Evolutionary conservation across 2,113 vertebrate genomes (phyloP).

Genomic region (Sinosuthora webbiana): DNA sequence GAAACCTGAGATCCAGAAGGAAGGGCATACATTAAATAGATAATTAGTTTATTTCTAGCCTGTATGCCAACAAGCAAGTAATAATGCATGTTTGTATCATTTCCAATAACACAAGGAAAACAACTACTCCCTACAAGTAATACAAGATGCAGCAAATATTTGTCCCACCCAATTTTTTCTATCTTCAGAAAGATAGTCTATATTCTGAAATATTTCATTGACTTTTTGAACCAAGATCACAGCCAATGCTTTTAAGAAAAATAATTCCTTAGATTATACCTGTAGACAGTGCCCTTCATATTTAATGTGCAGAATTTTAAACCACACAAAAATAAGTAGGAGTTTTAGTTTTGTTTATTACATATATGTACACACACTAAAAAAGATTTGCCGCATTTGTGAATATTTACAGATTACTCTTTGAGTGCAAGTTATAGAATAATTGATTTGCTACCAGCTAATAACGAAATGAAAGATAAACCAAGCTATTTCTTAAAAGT

Average conservation of each 20-base stretch:
- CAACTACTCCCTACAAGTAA: not conserved
- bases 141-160: conserved; percentile 6
- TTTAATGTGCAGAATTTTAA: not conserved
- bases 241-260: not conserved
- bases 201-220: not conserved
- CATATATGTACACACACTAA: not conserved
- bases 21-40: not conserved
- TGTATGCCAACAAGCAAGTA: not conserved
- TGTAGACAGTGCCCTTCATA: not conserved
- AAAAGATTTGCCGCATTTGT: not conserved
- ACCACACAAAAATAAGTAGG: not conserved
- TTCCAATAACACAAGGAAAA: not conserved
- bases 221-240: not conserved
- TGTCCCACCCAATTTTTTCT: not conserved
- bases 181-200: not conserved
- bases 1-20: conserved; percentile 5
- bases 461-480: not conserved
- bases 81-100: not conserved
- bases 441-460: not conserved
- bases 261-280: not conserved
- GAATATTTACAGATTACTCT: not conserved
- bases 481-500: not conserved
- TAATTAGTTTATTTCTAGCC: conserved; percentile 18
- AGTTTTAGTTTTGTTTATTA: not conserved
- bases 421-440: not conserved